A percentile compares a stretch with the other conserved stretches of the same genome.
Conservation (phyloP, 2,888 invertebrate species). For the Argyresthia goedartella region DNA sequence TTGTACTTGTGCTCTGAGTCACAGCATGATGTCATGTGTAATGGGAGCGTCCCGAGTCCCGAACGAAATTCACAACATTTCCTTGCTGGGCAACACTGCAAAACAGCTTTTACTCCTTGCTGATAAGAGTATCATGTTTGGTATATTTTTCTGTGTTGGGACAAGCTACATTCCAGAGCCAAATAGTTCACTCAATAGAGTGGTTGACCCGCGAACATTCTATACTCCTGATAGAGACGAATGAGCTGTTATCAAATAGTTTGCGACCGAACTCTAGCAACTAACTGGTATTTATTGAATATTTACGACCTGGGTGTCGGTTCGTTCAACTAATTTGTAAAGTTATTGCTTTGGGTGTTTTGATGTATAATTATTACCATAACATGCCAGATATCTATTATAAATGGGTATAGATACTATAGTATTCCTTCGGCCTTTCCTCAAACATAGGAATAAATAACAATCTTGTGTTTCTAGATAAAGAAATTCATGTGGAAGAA, state of each 20-base stretch:
- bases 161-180: background rate
- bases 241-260: background rate
- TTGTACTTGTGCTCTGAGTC: conserved; percentile 37
- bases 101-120: background rate
- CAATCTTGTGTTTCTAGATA: too few relatives aligned
- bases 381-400: too few relatives aligned
- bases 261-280: conserved; percentile 8
- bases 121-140: background rate
- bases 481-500: too few relatives aligned
- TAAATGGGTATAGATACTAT: too few relatives aligned
- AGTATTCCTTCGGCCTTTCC: too few relatives aligned
- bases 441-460: too few relatives aligned
- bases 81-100: background rate
- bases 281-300: too few relatives aligned
- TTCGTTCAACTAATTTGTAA: too few relatives aligned
- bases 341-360: too few relatives aligned
- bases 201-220: background rate
- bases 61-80: background rate
- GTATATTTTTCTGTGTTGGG: background rate
- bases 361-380: too few relatives aligned
- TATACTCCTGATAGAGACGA: background rate
- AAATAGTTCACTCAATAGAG: conserved; percentile 1
- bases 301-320: too few relatives aligned
- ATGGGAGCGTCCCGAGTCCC: conserved; percentile 50
- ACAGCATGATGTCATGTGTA: conserved; percentile 57